Base-by-base conservation (phyloP, 2,797 vertebrate species). In the Pantherophis alleghaniensis region DNA sequence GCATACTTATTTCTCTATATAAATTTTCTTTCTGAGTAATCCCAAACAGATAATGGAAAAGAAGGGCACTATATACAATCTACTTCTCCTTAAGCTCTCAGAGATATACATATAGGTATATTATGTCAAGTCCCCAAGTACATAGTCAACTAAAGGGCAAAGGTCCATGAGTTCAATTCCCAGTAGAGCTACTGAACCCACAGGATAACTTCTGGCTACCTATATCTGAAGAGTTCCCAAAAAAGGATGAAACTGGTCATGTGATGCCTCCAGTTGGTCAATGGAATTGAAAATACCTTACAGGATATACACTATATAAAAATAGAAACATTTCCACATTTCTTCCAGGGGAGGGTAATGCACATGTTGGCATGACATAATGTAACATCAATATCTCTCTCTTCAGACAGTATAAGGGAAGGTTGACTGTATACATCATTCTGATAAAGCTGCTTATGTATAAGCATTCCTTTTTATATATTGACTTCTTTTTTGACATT, bases 381-480 rank as follows among this genome's bases (percentile, higher is more conserved):
- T 2, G 32, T 79, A 79, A 79, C 69, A 79, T 79, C 1, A 42
- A 42, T 79, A 22, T 42, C 37, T 22, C 69, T 79, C 37, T 79
- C 7, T 2, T 74, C 2, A 32, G 32, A 74, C 14, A 74, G 32
- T 37, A 20, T 42, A 42, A 79, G 3, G 18, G 32, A 79, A 79
- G 18, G 37, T 42, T 42, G 74, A 22, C 37, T 79, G 18, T 4
- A 42, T 79, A 22, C 4, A 42, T 79, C 18, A 79, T 42, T 79
- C 74, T 79, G 32, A 79, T 79, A 42, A 79, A 42, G 32, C 18
- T 79, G 32, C 18, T 79, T 20, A 16, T 20, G 32, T 20, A 37
- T 79, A 79, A 94, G 93, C 93, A 95, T 90, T 95, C 90, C n/a
- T 92, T 90, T 92, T 95, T 95, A 74, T 74, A 37, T 37, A 74